Evolutionary conservation across 2,888 invertebrate genomes (phyloP), one percentile per base, ranked within the genome.

Genomic region (Athalia rosae): DNA sequence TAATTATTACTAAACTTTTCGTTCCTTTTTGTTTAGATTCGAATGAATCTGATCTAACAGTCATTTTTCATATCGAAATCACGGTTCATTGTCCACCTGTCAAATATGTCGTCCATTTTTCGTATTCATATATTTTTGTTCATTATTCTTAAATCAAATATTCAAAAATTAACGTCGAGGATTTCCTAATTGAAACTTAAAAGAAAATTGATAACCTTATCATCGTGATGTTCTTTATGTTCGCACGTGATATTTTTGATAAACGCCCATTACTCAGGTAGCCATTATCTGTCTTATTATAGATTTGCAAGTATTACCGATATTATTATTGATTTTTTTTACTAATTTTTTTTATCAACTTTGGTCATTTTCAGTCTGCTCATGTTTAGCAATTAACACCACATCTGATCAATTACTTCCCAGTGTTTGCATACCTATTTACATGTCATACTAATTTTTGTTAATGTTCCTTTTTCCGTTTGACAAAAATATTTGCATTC

Each of bases 401-500:
- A n/a, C 62, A 61, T 28, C 41, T 11, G 41, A 62, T 43, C n/a
- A 62, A 62, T 62, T n/a, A 45, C 15, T 4, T 64, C 64, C 64
- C 7, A 48, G 8, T 64, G 64, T 64, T 45, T 64, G 13, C 15
- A 8, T 64, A 64, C 66, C 47, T 43, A 62, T 62, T 45, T 15
- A 59, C 4, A 50, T n/a, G 9, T 41, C n/a, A 13, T 53, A 4
- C 6, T 41, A 41, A 69, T 47, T 53, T 41, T 41, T 41, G n/a
- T n/a, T n/a, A n/a, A n/a, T n/a, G n/a, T n/a, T n/a, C n/a, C n/a
- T 41, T 62, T 41, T 3, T 62, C 1, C 13, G 2, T 4, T 0
- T 43, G 59, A 59, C 62, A 62, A 9, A n/a, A 64, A 7, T 64
- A n/a, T 71, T 66, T 45, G 66, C 47, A 71, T 71, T 71, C 7